phyloP scores from a whole-genome alignment of 2,888 invertebrate genomes.

The Coenonympha glycerion region DNA sequence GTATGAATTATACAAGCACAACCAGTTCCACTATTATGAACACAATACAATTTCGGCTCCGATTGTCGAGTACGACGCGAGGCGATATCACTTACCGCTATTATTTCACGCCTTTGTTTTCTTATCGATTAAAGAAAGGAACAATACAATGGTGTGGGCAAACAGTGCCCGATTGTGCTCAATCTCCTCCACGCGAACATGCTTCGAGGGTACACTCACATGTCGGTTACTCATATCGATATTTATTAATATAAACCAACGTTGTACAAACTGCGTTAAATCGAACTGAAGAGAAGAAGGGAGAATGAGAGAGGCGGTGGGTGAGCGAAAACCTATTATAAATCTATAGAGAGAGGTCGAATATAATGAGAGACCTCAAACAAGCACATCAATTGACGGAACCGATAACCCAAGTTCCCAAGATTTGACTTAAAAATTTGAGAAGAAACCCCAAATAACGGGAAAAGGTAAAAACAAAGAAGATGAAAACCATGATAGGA shows the following conservation, averaged over 20 bases:
- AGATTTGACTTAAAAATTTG: too few species aligned
- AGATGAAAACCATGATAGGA: too few species aligned
- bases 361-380: too few species aligned
- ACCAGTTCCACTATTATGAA: slow-evolving; percentile 5
- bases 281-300: too few species aligned
- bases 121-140: slow-evolving; percentile 31
- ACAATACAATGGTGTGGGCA: slow-evolving; percentile 26
- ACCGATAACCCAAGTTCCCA: too few species aligned
- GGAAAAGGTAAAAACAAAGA: too few species aligned
- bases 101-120: slow-evolving; percentile 31
- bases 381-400: too few species aligned
- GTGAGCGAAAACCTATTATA: too few species aligned
- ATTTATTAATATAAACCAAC: neutral
- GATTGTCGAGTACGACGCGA: slow-evolving; percentile 10
- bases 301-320: too few species aligned
- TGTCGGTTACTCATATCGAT: neutral
- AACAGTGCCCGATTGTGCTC: slow-evolving; percentile 26
- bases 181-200: slow-evolving; percentile 17
- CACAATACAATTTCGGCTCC: slow-evolving; percentile 13
- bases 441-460: too few species aligned
- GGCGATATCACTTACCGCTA: slow-evolving; percentile 24
- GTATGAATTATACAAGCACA: neutral
- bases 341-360: too few species aligned
- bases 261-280: neutral
- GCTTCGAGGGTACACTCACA: neutral